Evolutionary conservation across 2,797 vertebrate genomes (phyloP), one percentile per base, ranked within the genome.

Genomic region (Kryptolebias ocellatus): DNA sequence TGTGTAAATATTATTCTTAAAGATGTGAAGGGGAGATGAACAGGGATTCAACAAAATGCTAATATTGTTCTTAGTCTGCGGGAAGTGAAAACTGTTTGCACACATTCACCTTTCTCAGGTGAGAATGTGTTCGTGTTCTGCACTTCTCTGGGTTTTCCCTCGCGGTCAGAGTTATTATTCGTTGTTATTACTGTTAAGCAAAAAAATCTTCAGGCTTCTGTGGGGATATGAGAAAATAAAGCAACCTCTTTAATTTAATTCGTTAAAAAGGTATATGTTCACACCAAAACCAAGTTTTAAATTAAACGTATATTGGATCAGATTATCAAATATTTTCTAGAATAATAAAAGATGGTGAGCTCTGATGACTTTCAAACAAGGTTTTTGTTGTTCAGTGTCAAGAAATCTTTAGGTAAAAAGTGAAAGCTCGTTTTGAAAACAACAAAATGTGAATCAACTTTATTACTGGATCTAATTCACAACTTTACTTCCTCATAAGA

Each of bases 401-500:
- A 27, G 10, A 16, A 27, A 5, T 47, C 51, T 59, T 53, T 14
- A 51, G 11, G 17, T 18, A 24, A 49, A 58, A 67, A n/a, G 17
- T n/a, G 34, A 62, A 44, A 70, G 7, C 55, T 65, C 1, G 15
- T 27, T 16, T 20, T 31, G 8, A 29, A 53, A 53, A 51, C 2
- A 0, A 46, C 24, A 56, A 51, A 60, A 53, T n/a, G 16, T 54
- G 52, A 63, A 47, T 49, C 0, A 4, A 63, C 42, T 62, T 54
- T 61, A 42, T 53, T 16, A 5, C 28, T 60, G 50, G 10, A 29
- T 71, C 44, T 20, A 24, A 58, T 74, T 83, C 56, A 69, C 67
- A 80, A 37, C 63, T 66, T 73, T 28, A 42, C 55, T 60, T 78
- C 60, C 77, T 60, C 80, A 47, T 68, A 53, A 39, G 53, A 24